Percentiles rank a stretch among this genome's conserved stretches.
Conservation (phyloP, 2,113 vertebrate genomes). For the Malurus alboscapulatus region DNA sequence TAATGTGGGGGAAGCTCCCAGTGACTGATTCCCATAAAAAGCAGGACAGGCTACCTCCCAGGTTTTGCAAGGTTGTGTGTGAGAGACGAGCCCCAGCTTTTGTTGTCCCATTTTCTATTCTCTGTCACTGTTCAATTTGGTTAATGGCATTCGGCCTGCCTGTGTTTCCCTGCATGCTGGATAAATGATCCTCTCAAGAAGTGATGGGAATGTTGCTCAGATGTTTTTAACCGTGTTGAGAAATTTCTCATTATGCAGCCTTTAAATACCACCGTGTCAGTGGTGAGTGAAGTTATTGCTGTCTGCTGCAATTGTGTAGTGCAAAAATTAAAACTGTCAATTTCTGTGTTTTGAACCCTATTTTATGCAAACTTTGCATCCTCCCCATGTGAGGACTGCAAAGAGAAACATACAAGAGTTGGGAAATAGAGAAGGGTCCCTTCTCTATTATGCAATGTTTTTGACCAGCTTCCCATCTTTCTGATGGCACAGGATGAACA, state of each 20-base stretch:
- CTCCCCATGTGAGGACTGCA: background rate
- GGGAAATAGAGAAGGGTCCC: background rate
- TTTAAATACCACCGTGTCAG: background rate
- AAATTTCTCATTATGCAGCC: background rate
- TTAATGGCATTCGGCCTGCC: background rate
- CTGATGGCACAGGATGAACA: background rate
- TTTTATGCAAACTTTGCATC: background rate
- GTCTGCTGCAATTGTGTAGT: background rate
- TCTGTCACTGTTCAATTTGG: rapidly evolving
- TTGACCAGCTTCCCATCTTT: background rate
- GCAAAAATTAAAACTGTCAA: background rate
- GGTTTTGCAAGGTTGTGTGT: background rate
- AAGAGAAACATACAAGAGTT: background rate
- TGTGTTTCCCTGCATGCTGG: rapidly evolving
- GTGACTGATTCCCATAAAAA: background rate
- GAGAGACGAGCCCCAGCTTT: background rate
- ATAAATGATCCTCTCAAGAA: background rate
- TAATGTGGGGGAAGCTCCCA: background rate
- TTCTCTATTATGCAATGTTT: background rate
- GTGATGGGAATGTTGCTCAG: background rate
- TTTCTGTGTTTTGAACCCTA: background rate
- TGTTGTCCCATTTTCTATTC: background rate
- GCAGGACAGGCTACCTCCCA: rapidly evolving
- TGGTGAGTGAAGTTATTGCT: background rate
- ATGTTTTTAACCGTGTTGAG: background rate